A percentile compares a stretch with the other conserved stretches of the same genome.
These are phyloP conservation scores for Odontocolon sp. DNA, from an alignment of 2,888 invertebrate species.

Conservation along the genomic window DNA sequence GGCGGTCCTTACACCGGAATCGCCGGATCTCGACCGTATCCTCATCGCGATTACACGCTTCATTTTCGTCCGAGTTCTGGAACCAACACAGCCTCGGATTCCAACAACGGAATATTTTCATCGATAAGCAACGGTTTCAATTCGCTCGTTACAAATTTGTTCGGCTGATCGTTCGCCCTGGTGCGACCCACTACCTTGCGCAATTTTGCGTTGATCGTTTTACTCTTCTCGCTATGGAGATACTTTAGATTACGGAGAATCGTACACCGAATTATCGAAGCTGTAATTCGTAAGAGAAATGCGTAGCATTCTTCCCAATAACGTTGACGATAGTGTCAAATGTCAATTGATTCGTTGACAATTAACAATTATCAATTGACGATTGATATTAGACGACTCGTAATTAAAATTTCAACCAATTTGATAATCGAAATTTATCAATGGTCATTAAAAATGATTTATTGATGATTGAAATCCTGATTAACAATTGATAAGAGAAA, in stretches of 20 bases:
- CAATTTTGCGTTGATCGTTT: slow-evolving; percentile 61
- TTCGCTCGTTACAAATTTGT: slow-evolving; percentile 89
- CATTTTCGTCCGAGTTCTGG: slow-evolving; percentile 75
- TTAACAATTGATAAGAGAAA: slow-evolving; percentile 27
- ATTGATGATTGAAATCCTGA: no score
- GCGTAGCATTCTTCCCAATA: slow-evolving; percentile 22
- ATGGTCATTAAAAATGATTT: no score
- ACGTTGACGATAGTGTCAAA: background rate
- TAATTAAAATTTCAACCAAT: no score
- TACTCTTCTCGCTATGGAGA: slow-evolving; percentile 61
- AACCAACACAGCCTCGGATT: slow-evolving; percentile 72
- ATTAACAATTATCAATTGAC: no score
- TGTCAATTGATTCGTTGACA: no score
- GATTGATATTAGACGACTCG: no score
- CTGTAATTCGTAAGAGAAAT: slow-evolving; percentile 42
- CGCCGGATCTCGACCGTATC: slow-evolving; percentile 68
- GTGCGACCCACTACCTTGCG: slow-evolving; percentile 63
- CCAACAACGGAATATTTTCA: slow-evolving; percentile 85
- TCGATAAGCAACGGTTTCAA: slow-evolving; percentile 90
- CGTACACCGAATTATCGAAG: slow-evolving; percentile 31
- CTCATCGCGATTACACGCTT: slow-evolving; percentile 75
- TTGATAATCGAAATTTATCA: no score
- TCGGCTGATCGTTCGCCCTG: slow-evolving; percentile 83
- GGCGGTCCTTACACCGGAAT: slow-evolving; percentile 66
- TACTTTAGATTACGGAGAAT: slow-evolving; percentile 61